Evolutionary conservation across 2,113 vertebrate genomes (phyloP), one percentile per base, ranked within the genome.

Genomic region (Gopherus flavomarginatus): DNA sequence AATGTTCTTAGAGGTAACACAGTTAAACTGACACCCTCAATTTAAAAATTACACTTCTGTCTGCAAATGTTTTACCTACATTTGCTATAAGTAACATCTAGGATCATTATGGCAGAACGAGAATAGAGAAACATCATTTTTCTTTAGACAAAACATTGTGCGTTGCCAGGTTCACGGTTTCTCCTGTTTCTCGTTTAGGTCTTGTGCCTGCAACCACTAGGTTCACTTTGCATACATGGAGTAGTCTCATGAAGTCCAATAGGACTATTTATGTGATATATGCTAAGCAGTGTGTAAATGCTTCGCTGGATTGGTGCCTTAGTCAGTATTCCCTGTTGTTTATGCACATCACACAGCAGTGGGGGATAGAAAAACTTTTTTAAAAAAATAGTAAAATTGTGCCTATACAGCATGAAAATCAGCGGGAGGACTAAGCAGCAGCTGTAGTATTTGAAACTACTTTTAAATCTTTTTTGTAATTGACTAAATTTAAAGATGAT

Each of bases 51-150:
- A 0, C 54, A 49, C 4, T 82, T 11, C 81, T 27, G 13, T 38
- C 44, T 57, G 62, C 27, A 44, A 2, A 13, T 44, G 44, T 13
- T 44, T 8, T 83, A 14, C 38, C 49, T 56, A 77, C 53, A 38
- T 31, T 49, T 86, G 83, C 84, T 90, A 38, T 65, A 91, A 72
- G 86, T 89, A 81, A 83, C 93, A 90, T 72, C 85, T 86, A 4
- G 0, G 0, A 21, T 85, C 13, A 1, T 56, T 77, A 29, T 2
- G 44, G 72, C 0, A 0, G 49, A 72, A 72, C 17, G 80, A 42
- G 87, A 5, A 62, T 87, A n/a, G 21, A 35, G 89, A 89, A 85
- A 44, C 79, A 85, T 78, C 35, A 87, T 90, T 93, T 92, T 91
- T 89, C 56, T 49, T 22, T 84, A 26, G 21, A 47, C 3, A 5